Conservation (phyloP, 1,140 invertebrate species). For the Cyphomyrmex costatus region DNA sequence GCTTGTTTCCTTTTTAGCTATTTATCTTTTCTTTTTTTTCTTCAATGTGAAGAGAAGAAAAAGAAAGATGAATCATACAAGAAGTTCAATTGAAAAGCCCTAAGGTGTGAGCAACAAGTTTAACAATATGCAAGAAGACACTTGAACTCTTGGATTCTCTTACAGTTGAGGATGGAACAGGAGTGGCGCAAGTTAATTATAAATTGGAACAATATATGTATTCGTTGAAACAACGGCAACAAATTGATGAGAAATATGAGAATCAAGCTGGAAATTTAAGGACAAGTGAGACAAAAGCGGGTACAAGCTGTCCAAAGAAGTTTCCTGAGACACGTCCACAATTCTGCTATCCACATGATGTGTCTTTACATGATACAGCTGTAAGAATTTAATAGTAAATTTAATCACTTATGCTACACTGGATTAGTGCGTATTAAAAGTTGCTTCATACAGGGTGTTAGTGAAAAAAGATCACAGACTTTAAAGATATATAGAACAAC, state of each 20-base stretch:
- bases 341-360: conserved; percentile 1
- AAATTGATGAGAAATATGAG: conserved; percentile 19
- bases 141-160: not conserved
- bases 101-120: not conserved
- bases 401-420: too few relatives aligned
- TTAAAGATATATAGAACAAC: too few relatives aligned
- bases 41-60: too few relatives aligned
- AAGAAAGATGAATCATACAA: too few relatives aligned
- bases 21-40: too few relatives aligned
- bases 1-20: too few relatives aligned
- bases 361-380: not conserved
- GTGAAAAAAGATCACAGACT: too few relatives aligned
- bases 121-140: not conserved
- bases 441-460: too few relatives aligned
- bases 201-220: conserved; percentile 8
- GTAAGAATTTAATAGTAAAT: conserved; percentile 23
- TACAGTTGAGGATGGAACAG: conserved; percentile 48
- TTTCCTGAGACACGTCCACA: conserved; percentile 22
- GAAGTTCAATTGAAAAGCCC: too few relatives aligned
- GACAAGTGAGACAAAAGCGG: not conserved
- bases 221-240: not conserved
- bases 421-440: too few relatives aligned
- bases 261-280: conserved; percentile 5
- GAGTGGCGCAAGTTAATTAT: conserved; percentile 1
- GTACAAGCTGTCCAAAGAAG: not conserved